Evolutionary conservation across 2,113 vertebrate species (phyloP).

Genomic region (Caretta caretta): DNA sequence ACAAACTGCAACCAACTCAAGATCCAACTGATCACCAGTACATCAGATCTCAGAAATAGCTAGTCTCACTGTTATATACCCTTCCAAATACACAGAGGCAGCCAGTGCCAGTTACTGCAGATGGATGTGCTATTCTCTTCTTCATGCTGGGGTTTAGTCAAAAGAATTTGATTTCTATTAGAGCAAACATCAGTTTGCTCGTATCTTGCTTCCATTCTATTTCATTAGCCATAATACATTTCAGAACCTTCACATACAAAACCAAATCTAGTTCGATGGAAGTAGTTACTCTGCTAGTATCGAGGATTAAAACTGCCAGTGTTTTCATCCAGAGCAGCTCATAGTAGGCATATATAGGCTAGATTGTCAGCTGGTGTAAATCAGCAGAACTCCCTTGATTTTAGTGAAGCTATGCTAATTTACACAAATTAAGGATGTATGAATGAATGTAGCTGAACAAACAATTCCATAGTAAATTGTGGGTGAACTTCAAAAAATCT

Average conservation of each 20-base stretch:
- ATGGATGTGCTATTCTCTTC: too few species aligned
- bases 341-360: background rate
- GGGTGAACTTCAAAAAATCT: background rate
- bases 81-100: too few species aligned
- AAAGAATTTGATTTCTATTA: constrained; percentile 22
- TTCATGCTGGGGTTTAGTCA: background rate
- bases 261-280: rapidly evolving
- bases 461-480: background rate
- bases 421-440: background rate
- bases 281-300: background rate
- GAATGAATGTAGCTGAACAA: background rate
- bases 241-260: background rate
- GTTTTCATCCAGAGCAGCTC: background rate
- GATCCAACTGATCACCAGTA: too few species aligned
- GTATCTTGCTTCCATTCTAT: background rate
- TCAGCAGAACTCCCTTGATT: background rate
- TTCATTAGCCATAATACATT: background rate
- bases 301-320: background rate
- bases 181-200: background rate
- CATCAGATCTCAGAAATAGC: too few species aligned
- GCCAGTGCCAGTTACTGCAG: too few species aligned
- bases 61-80: too few species aligned
- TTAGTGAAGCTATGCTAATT: background rate
- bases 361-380: background rate
- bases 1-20: too few species aligned